These are phyloP conservation scores for Neodontobutis hainanensis DNA, from an alignment of 2,113 vertebrate genomes.

Conservation along the genomic window DNA sequence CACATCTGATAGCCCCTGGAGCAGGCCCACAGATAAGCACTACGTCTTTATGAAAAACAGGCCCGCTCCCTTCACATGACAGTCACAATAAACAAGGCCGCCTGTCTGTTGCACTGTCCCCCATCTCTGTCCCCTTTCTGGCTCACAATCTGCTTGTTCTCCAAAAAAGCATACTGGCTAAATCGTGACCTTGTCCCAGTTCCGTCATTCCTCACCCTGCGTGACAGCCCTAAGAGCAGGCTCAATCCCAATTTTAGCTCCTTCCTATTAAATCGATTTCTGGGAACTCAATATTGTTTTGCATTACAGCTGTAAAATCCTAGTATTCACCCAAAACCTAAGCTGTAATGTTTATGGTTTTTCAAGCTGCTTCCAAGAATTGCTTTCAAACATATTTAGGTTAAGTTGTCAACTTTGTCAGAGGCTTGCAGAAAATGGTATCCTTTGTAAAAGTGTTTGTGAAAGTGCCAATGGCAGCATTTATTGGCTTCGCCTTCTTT, in stretches of 20 bases:
- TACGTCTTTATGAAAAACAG: constrained; percentile 75
- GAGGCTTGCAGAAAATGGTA: constrained; percentile 38
- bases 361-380: constrained; percentile 52
- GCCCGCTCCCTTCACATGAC: constrained; percentile 57
- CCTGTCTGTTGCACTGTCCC: constrained; percentile 44
- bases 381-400: constrained; percentile 47
- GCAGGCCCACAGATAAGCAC: constrained; percentile 73
- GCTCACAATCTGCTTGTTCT: constrained; percentile 27
- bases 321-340: constrained; percentile 46
- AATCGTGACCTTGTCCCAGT: constrained; percentile 32
- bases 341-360: constrained; percentile 46
- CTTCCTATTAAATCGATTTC: constrained; percentile 12
- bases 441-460: constrained; percentile 52
- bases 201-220: constrained; percentile 9
- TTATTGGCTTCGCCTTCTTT: constrained; percentile 51
- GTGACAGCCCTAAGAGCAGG: constrained; percentile 8
- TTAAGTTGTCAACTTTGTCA: constrained; percentile 59
- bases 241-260: constrained; percentile 1
- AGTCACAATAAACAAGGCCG: constrained; percentile 68
- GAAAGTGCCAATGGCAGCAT: constrained; percentile 36
- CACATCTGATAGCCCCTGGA: constrained; percentile 75
- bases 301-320: constrained; percentile 23
- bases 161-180: constrained; percentile 18
- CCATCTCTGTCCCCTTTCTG: constrained; percentile 21
- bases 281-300: constrained; percentile 12